These are phyloP conservation scores for Sesamia nonagrioides DNA, from an alignment of 1,140 invertebrate genomes.

Conservation along the genomic window DNA sequence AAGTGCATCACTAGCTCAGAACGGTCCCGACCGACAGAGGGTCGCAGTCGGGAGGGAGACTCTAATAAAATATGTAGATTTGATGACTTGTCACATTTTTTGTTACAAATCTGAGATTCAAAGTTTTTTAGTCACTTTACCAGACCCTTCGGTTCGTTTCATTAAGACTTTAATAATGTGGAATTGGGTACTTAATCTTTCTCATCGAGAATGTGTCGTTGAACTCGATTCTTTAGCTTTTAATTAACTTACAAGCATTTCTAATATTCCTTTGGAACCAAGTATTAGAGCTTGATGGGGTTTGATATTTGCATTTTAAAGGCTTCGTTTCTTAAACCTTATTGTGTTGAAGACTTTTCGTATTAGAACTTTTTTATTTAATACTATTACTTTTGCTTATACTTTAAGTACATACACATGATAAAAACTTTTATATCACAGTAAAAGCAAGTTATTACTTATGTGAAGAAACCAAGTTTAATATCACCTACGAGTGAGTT, in stretches of 20 bases:
- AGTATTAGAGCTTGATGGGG: conserved; percentile 10
- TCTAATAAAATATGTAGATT: conserved; percentile 87
- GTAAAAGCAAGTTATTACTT: too few species aligned
- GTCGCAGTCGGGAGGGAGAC: conserved; percentile 79
- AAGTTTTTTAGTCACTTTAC: conserved; percentile 79
- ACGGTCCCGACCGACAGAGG: conserved; percentile 72
- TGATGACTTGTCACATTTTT: conserved; percentile 88
- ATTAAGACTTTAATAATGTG: conserved; percentile 71
- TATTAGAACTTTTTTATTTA: background rate
- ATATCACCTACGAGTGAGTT: too few species aligned
- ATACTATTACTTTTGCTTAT: too few species aligned
- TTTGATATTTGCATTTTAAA: conserved; percentile 4
- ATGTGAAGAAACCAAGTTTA: too few species aligned
- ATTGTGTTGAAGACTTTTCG: background rate
- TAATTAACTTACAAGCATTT: conserved; percentile 38
- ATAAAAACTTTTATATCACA: too few species aligned
- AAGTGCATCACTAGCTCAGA: conserved; percentile 66
- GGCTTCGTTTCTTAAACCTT: background rate
- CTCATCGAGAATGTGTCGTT: conserved; percentile 37
- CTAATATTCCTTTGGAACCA: conserved; percentile 11
- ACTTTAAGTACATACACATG: too few species aligned
- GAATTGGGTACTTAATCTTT: conserved; percentile 46
- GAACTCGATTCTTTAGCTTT: conserved; percentile 29
- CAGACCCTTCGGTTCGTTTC: conserved; percentile 69
- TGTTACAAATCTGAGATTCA: conserved; percentile 84